Evolutionary conservation across 1,140 invertebrate species (phyloP), one percentile per base, ranked within the genome.

Genomic region (Dreissena rostriformis): DNA sequence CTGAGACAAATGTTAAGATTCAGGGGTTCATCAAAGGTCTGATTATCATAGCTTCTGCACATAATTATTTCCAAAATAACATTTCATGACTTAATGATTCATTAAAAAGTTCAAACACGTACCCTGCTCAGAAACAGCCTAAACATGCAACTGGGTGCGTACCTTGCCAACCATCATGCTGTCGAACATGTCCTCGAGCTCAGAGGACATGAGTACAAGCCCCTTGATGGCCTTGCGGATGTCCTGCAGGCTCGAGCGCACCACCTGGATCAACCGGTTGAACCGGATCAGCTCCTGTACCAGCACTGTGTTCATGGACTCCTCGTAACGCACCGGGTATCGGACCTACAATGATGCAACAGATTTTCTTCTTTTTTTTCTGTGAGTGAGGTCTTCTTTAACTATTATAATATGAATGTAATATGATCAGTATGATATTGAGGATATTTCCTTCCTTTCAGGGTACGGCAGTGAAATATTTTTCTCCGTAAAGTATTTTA

Each of bases 111-210:
- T 39, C 2, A 39, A 8, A 39, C 39, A 39, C 2, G 39, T 39
- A 39, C 39, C 2, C 8, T 39, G 39, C 39, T 5, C 39, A 39
- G 8, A 39, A 39, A 39, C 4, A 39, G 39, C 8, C n/a, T 39
- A 39, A 39, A 39, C 39, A 39, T 39, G 39, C 39, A 39, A 39
- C 39, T 5, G 4, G 4, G 4, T 39, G 39, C 17, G 29, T 84
- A 93, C 92, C 94, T 96, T 97, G 12, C 93, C 93, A 82, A 94
- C 92, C 87, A 93, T 91, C 92, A 94, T 94, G 74, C 90, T 91
- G 66, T 93, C 91, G 88, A 93, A 93, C 24, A 93, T 91, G 65
- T 93, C 92, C 87, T 94, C 92, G 6, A 94, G 87, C 68, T 93
- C 91, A 10, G 88, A 66, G 5, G 92, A 93, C 93, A 94, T 93